These are phyloP conservation scores for Philhelius pedissequus DNA, from an alignment of 2,888 invertebrate genomes.

Conservation along the genomic window DNA sequence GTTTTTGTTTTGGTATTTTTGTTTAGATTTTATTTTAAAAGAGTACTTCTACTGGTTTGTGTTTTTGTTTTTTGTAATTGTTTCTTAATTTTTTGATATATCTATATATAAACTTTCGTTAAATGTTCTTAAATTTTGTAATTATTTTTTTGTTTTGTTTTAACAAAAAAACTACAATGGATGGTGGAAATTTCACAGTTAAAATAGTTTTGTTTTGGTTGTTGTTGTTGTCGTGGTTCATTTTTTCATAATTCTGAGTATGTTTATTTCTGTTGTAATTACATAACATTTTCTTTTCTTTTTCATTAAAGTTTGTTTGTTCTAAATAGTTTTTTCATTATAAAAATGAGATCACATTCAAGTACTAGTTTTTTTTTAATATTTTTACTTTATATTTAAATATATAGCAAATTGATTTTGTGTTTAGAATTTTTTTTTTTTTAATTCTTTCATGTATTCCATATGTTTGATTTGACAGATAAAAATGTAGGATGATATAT, in stretches of 20 bases:
- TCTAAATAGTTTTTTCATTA: slow-evolving; percentile 67
- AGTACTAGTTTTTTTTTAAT: slow-evolving; percentile 58
- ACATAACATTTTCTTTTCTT: slow-evolving; percentile 20
- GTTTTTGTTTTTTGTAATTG: not conserved
- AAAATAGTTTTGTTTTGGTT: slow-evolving; percentile 64
- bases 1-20: slow-evolving; percentile 1
- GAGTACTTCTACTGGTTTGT: slow-evolving; percentile 44
- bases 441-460: slow-evolving; percentile 30
- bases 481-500: not conserved
- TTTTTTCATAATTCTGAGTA: slow-evolving; percentile 40
- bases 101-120: slow-evolving; percentile 59
- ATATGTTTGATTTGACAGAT: slow-evolving; percentile 23
- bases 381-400: slow-evolving; percentile 14
- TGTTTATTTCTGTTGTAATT: slow-evolving; percentile 48
- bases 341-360: slow-evolving; percentile 69
- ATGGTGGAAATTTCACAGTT: slow-evolving; percentile 69
- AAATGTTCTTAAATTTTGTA: slow-evolving; percentile 32
- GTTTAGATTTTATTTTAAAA: slow-evolving; percentile 11
- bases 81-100: slow-evolving; percentile 37
- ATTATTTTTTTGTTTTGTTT: slow-evolving; percentile 22
- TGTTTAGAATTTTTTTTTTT: slow-evolving; percentile 9
- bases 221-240: slow-evolving; percentile 27
- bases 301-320: slow-evolving; percentile 46
- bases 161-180: slow-evolving; percentile 65
- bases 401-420: slow-evolving; percentile 60